These are phyloP conservation scores for Montipora sp. DNA, from an alignment of 64 coral and sea anemone genomes.

Conservation along the genomic window DNA sequence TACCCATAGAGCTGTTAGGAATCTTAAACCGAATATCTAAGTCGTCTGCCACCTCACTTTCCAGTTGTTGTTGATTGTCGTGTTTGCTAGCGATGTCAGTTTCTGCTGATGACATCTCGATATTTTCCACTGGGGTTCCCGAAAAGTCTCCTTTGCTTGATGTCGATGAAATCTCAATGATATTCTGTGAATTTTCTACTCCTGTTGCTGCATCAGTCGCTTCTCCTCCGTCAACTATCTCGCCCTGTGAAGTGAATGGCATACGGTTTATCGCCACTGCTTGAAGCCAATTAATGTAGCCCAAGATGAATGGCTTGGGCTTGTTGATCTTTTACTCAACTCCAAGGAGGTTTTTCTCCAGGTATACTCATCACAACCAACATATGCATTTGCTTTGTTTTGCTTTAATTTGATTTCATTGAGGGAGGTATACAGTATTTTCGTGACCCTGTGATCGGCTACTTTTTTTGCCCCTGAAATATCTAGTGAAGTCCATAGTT, in stretches of 20 bases:
- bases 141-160: background rate
- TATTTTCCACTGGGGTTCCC: background rate
- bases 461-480: too few species aligned
- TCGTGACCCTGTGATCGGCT: too few species aligned
- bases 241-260: background rate
- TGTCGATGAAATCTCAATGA: background rate
- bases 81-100: background rate
- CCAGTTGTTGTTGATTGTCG: background rate
- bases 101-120: background rate
- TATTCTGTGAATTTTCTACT: background rate
- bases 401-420: too few species aligned
- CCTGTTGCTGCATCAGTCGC: background rate
- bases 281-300: too few species aligned
- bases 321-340: too few species aligned
- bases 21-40: slow-evolving; percentile 15
- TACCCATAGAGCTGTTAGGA: slow-evolving; percentile 2
- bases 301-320: too few species aligned
- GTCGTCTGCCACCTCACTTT: background rate
- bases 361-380: too few species aligned
- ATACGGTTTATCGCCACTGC: background rate
- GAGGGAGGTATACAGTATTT: too few species aligned
- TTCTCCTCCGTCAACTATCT: background rate
- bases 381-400: too few species aligned
- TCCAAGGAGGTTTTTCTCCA: too few species aligned
- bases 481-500: too few species aligned